These are phyloP conservation scores for Valencia hispanica DNA, from an alignment of 2,797 vertebrate genomes.

Conservation along the genomic window DNA sequence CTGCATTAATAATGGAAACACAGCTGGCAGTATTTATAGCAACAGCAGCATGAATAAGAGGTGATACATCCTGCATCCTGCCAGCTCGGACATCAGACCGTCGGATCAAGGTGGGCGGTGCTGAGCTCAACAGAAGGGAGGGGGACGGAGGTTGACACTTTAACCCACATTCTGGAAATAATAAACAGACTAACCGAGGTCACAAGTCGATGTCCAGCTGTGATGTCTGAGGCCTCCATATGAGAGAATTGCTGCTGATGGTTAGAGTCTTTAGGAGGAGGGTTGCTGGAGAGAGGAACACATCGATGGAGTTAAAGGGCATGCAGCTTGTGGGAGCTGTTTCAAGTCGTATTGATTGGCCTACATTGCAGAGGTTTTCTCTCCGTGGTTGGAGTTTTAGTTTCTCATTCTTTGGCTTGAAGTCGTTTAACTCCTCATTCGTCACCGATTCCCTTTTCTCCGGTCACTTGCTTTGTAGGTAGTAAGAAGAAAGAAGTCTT, in stretches of 20 bases:
- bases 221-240: not conserved
- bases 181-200: not conserved
- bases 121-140: not conserved
- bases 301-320: conserved; percentile 11
- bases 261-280: conserved; percentile 12
- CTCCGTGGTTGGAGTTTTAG: conserved; percentile 4
- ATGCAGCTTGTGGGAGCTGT: conserved; percentile 35
- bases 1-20: conserved; percentile 85
- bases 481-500: not conserved
- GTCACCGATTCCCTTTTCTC: not conserved
- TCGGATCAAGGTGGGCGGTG: conserved; percentile 55
- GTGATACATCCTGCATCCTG: conserved; percentile 41
- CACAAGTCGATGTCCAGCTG: not conserved
- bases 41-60: conserved; percentile 62
- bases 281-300: not conserved
- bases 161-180: conserved; percentile 2
- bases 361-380: conserved; percentile 48
- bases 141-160: conserved; percentile 14
- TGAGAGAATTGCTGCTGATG: conserved; percentile 1
- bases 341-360: conserved; percentile 71
- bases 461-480: not conserved
- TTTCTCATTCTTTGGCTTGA: conserved; percentile 1
- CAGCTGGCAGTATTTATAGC: conserved; percentile 84
- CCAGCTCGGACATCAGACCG: conserved; percentile 67
- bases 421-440: not conserved